Percentiles rank a stretch among this genome's conserved stretches.
Conservation (phyloP, 2,888 invertebrate species). For the Chaitophorus viminalis region DNA sequence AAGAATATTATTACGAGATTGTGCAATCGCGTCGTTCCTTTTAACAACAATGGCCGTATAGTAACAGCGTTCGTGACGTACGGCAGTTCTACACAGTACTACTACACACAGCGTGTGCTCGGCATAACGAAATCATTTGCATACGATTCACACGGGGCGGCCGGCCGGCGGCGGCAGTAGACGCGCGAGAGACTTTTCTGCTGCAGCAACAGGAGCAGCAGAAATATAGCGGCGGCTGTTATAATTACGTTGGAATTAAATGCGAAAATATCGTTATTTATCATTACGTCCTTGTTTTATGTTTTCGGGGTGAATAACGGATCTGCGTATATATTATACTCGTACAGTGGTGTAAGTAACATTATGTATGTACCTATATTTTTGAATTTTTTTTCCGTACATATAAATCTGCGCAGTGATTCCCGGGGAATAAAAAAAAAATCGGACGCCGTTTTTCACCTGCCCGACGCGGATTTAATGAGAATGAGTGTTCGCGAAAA, state of each 20-base stretch:
- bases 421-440: not conserved
- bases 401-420: not conserved
- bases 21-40: conserved; percentile 36
- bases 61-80: conserved; percentile 39
- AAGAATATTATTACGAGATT: conserved; percentile 30
- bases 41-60: conserved; percentile 38
- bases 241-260: conserved; percentile 18
- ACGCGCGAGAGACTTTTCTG: not conserved
- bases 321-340: not conserved
- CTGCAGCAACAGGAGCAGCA: not conserved
- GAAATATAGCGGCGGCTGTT: not conserved
- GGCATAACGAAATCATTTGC: conserved; percentile 49
- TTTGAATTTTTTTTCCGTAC: not conserved
- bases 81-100: conserved; percentile 13
- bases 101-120: conserved; percentile 10
- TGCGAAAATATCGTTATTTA: not conserved
- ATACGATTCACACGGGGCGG: conserved; percentile 43
- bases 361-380: no score
- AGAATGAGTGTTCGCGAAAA: conserved; percentile 8
- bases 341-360: no score
- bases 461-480: not conserved
- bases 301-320: conserved; percentile 41
- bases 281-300: not conserved
- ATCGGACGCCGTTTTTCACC: not conserved
- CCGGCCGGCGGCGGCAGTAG: not conserved